Conservation (phyloP, 2,888 invertebrate genomes). For the Liposcelis brunnea region DNA sequence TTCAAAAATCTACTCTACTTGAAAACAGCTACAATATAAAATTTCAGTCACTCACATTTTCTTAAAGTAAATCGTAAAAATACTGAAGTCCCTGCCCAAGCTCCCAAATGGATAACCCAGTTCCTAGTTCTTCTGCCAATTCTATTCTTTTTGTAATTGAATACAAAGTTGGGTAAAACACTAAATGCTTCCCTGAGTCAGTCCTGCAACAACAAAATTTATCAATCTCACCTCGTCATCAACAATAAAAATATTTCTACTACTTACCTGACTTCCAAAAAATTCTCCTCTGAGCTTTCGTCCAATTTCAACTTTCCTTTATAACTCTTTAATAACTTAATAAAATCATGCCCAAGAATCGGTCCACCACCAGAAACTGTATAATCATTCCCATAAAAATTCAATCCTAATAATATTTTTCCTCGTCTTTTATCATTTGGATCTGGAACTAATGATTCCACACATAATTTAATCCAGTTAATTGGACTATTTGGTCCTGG, state of each 20-base stretch:
- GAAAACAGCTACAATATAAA: too few relatives aligned
- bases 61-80: slow-evolving; percentile 77
- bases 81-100: slow-evolving; percentile 90
- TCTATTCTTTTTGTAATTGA: slow-evolving; percentile 68
- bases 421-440: slow-evolving; percentile 38
- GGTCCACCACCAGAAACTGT: slow-evolving; percentile 66
- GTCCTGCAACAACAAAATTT: slow-evolving; percentile 32
- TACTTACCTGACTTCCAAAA: slow-evolving; percentile 66
- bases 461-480: slow-evolving; percentile 60
- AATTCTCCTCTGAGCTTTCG: slow-evolving; percentile 63
- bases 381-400: slow-evolving; percentile 87
- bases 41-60: not conserved
- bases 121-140: slow-evolving; percentile 58
- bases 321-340: slow-evolving; percentile 52
- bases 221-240: not conserved
- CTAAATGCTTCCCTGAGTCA: slow-evolving; percentile 48
- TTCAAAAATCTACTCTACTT: too few relatives aligned
- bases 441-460: slow-evolving; percentile 52
- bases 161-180: slow-evolving; percentile 79
- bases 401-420: slow-evolving; percentile 76
- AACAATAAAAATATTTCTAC: slow-evolving; percentile 1
- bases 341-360: slow-evolving; percentile 59
- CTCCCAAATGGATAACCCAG: slow-evolving; percentile 87
- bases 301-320: slow-evolving; percentile 66
- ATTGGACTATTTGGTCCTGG: slow-evolving; percentile 77